Base-by-base conservation (phyloP, 2,888 invertebrate genomes). In the Brachyptera risi region DNA sequence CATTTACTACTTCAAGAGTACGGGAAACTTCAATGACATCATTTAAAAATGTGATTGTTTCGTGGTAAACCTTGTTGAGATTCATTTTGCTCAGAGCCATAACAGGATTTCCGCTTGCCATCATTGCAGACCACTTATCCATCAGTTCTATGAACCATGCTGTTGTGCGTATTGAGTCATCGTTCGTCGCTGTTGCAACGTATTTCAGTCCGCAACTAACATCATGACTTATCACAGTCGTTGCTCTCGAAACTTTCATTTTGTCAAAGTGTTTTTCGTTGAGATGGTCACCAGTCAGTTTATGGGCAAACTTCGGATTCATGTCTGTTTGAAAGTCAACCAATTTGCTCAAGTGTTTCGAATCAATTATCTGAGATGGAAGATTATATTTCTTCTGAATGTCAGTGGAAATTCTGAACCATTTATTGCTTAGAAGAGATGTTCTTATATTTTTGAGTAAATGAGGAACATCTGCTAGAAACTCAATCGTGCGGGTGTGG, bases 391-490 rank as follows among this genome's bases (percentile, higher is more conserved):
- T 44, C 13, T 4, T n/a, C 13, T 44, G 44, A 7, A 11, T 31
- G 31, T 31, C 31, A 7, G 5, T 11, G 5, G 31, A 31, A 31
- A 31, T 31, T 5, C 11, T 11, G 47, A 68, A 65, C 4, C 63
- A 38, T 63, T 66, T 63, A 44, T 66, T 67, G 2, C 38, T 62
- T 3, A 68, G 37, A 2, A 69, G 31, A 54, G 63, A 63, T 1
- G 58, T 35, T 49, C 67, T 68, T 2, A 68, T 61, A 47, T 68
- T 67, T 58, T 68, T 68, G 17, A 66, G 66, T 9, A 63, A 23
- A 61, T 68, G 68, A 9, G 62, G 60, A 9, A 61, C 60, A 50
- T 68, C 68, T n/a, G 67, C 62, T 50, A 67, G 57, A 58, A 67
- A 37, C 47, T 57, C 64, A 15, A 69, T 38, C 56, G 24, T 54